These are phyloP conservation scores for Choristoneura fumiferana DNA, from an alignment of 1,140 invertebrate genomes.

Conservation along the genomic window DNA sequence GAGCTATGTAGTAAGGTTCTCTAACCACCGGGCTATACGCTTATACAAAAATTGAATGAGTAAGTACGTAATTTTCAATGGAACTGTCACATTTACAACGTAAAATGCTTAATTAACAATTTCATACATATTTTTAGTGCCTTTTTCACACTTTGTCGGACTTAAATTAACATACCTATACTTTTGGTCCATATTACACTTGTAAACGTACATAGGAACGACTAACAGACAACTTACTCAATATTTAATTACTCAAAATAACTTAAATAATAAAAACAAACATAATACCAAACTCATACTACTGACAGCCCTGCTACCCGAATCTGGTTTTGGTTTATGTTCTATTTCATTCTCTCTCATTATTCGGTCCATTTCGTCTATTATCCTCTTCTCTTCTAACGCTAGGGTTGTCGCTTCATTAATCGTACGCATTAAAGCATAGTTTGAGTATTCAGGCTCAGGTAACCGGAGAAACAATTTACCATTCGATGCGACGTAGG, in stretches of 20 bases:
- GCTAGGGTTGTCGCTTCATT: constrained; percentile 79
- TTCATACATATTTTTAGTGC: no score
- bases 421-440: constrained; percentile 81
- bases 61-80: no score
- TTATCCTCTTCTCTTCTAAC: constrained; percentile 78
- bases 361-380: constrained; percentile 59
- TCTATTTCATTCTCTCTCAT: constrained; percentile 57
- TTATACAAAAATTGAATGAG: no score
- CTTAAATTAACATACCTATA: no score
- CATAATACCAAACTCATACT: not conserved
- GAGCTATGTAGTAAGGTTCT: no score
- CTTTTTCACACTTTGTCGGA: no score
- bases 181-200: no score
- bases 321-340: constrained; percentile 14
- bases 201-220: no score
- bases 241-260: not conserved
- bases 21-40: no score
- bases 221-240: no score
- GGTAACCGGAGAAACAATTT: constrained; percentile 62
- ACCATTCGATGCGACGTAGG: constrained; percentile 52
- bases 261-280: constrained; percentile 1
- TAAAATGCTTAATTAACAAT: no score
- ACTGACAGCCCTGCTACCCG: constrained; percentile 20
- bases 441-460: constrained; percentile 68
- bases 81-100: no score